Evolutionary conservation across 2,888 invertebrate species (phyloP), one percentile per base, ranked within the genome.

Genomic region (Helicoverpa assulta): DNA sequence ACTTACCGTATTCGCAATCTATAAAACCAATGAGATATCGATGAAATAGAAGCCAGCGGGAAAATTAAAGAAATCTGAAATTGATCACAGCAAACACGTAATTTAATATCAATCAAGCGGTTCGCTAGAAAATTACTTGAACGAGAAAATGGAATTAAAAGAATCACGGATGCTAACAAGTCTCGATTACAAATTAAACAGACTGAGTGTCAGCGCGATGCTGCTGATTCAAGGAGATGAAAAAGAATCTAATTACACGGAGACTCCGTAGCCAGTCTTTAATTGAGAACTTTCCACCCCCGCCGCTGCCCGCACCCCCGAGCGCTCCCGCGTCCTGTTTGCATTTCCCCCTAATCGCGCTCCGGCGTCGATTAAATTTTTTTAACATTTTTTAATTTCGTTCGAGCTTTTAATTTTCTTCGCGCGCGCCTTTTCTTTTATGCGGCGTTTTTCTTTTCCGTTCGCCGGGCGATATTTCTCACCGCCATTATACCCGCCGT

Each of bases 171-270:
- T 90, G 92, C 92, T 94, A 95, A 94, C 93, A 93, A 94, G 94
- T 93, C 92, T 95, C 95, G 93, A 92, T 95, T 95, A 94, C 95
- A 95, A 95, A 95, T 95, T 94, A 95, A 94, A 94, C 93, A 92
- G 92, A 86, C 86, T 84, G 89, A 90, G 92, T 94, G 93, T 94
- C 93, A 91, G 91, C 88, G 86, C 89, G 86, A 87, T 89, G 71
- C 83, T 85, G 90, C 92, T 92, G 94, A 92, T 92, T 94, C 94
- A 94, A 93, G 92, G 88, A 94, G 93, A 95, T 93, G 94, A 92
- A 92, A 92, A 92, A 93, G 90, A 95, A 95, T 95, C 94, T 95
- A 95, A 95, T 95, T 95, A 95, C 93, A 91, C 81, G 83, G 91
- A 90, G 92, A 91, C 89, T 92, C 93, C 92, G 90, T 91, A 89